phyloP scores from a whole-genome alignment of 2,797 vertebrate genomes.

The Tiaroga cobitis region DNA sequence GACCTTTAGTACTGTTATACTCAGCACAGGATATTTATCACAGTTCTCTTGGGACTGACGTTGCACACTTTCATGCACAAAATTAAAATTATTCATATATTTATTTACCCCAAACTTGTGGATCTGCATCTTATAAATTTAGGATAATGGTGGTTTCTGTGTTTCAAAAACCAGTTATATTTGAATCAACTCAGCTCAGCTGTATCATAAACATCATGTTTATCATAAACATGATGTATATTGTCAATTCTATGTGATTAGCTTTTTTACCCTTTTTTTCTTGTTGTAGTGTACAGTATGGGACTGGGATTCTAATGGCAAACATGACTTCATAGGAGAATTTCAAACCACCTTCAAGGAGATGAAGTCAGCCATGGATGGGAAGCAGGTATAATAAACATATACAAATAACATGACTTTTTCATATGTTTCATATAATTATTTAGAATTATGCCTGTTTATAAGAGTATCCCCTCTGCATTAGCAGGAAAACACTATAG shows the following conservation, averaged over 20 bases:
- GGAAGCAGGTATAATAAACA: conserved; percentile 87
- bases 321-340: conserved; percentile 98
- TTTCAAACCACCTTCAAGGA: conserved; percentile 96
- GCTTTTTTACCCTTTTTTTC: background rate
- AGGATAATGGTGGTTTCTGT: background rate
- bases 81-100: background rate
- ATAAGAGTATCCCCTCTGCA: background rate
- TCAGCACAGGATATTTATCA: background rate
- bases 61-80: background rate
- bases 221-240: background rate
- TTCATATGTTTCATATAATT: background rate
- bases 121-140: background rate
- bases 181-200: background rate
- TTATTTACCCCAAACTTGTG: background rate
- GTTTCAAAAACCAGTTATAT: background rate
- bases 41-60: background rate
- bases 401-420: background rate
- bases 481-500: background rate
- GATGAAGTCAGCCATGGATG: conserved; percentile 91
- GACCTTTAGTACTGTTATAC: background rate
- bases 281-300: conserved; percentile 91
- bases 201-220: background rate
- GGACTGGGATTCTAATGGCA: conserved; percentile 99
- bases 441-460: background rate
- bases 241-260: background rate